Percentiles rank a stretch among this genome's conserved stretches.
Evolutionary conservation across 2,797 vertebrate species (phyloP).

Genomic region (Enteromius radiatus): DNA sequence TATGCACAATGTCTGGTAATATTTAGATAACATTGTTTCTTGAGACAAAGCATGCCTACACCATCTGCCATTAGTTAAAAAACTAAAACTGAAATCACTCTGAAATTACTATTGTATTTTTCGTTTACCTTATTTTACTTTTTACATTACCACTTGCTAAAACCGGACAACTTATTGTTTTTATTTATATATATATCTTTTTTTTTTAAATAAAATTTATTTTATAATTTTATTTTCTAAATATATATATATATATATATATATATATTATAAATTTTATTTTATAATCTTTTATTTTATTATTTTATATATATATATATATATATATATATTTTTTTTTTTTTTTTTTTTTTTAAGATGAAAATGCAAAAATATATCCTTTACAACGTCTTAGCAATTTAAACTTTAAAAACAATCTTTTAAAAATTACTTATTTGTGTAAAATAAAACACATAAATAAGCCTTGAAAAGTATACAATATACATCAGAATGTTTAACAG

Average conservation of each 20-base stretch:
- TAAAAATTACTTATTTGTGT: not conserved
- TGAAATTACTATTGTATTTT: not conserved
- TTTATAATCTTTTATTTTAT: no score
- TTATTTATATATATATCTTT: no score
- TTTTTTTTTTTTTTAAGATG: no score
- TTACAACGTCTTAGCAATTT: not conserved
- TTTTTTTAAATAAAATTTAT: no score
- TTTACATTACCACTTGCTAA: not conserved
- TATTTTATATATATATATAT: no score
- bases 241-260: no score
- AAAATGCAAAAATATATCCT: no score
- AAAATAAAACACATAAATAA: not conserved
- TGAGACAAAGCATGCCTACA: not conserved
- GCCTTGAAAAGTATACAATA: no score
- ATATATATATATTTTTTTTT: no score
- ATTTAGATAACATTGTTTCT: not conserved
- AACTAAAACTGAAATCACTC: no score
- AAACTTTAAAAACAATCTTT: not conserved
- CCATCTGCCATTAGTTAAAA: not conserved
- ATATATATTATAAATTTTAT: no score
- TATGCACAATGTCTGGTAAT: not conserved
- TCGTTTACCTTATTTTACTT: not conserved
- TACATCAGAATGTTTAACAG: not conserved
- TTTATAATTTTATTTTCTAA: no score
- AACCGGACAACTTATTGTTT: not conserved